Base-by-base conservation (phyloP, 2,113 vertebrate species). In the Dicentrarchus labrax region DNA sequence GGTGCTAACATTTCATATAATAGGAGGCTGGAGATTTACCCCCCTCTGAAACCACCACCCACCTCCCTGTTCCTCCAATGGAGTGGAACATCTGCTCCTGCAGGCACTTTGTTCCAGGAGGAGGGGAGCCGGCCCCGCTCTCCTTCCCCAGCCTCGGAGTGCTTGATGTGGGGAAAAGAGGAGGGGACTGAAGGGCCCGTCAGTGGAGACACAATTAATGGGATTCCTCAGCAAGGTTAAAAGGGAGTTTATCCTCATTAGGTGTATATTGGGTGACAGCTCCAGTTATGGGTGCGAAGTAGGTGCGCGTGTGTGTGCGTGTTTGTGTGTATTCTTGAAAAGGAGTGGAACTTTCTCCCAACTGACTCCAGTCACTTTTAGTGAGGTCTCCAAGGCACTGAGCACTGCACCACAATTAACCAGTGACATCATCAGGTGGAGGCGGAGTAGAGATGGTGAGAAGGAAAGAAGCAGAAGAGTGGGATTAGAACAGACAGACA, bases 201-300 rank as follows among this genome's bases (percentile, higher is more conserved):
- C 83, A 87, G 83, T 59, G 67, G 84, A 87, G 84, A 85, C 75
- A 71, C 84, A 89, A 90, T 86, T 87, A 91, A 91, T 91, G 79
- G 82, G 67, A 83, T 77, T 91, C 72, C 89, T 93, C 84, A 86
- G 77, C 61, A 77, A 80, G 86, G 92, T 94, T 94, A 92, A 94
- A 93, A 89, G 86, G 71, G 85, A 91, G 90, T 93, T 94, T 92
- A 91, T 94, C 89, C 92, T 94, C 90, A 93, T 95, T 93, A 93
- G 85, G 83, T 92, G 70, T 86, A 81, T 82, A 67, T 81, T 57
- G 76, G 86, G 86, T 90, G 90, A 92, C 90, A 93, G 90, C 83
- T 88, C 51, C 78, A 76, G 78, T 83, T 66, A 54, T 57, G 43
- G 19, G 50, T 43, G 17, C 16, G 22, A 45, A 11, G 45, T n/a